Percentiles rank a stretch among this genome's conserved stretches.
These are phyloP conservation scores for Numenius phaeopus DNA, from an alignment of 2,797 vertebrate genomes.

Conservation along the genomic window DNA sequence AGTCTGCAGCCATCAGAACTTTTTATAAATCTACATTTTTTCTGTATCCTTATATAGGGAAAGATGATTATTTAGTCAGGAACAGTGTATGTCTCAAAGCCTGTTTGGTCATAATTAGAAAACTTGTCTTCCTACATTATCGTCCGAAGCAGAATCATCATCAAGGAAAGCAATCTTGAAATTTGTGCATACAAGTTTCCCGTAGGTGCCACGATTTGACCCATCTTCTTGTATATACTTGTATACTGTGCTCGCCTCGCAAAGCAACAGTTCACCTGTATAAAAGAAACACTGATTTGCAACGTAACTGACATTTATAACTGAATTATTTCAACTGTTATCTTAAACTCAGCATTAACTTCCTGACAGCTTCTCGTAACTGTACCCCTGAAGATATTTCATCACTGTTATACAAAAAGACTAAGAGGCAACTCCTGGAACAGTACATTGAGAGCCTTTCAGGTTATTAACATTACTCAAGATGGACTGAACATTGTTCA, in stretches of 20 bases:
- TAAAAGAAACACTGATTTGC: background rate
- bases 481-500: background rate
- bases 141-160: constrained; percentile 78
- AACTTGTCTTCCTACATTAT: constrained; percentile 75
- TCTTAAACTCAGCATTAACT: background rate
- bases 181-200: constrained; percentile 89
- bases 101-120: background rate
- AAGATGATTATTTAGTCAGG: background rate
- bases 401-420: background rate
- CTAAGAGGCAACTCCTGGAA: background rate
- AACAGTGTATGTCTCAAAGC: background rate
- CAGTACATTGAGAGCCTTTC: background rate
- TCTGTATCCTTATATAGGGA: background rate
- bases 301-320: background rate
- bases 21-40: background rate
- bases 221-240: constrained; percentile 86
- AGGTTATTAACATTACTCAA: background rate
- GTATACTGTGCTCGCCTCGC: constrained; percentile 85
- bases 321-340: background rate
- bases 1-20: background rate
- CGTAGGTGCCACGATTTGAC: constrained; percentile 83
- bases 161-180: constrained; percentile 89
- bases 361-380: background rate
- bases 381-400: background rate
- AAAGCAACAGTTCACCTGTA: constrained; percentile 88